Evolutionary conservation across 2,113 vertebrate genomes (phyloP).

Genomic region (Emydura subglobosa): DNA sequence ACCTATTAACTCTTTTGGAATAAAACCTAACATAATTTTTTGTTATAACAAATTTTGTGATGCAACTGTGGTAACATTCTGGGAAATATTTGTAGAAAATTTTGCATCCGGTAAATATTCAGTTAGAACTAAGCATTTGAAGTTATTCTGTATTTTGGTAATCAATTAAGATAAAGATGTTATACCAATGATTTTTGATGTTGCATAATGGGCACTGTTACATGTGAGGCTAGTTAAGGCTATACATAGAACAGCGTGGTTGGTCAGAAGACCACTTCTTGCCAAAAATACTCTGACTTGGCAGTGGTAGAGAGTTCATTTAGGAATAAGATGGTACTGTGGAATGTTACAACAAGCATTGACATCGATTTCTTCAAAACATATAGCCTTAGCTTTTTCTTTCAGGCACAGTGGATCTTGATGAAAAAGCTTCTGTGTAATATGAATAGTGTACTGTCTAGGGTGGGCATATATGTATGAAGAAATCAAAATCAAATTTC

Average conservation of each 20-base stretch:
- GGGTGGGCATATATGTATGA: background rate
- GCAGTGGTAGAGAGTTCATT: background rate
- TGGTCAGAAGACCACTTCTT: conserved; percentile 5
- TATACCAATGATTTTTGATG: fast-evolving
- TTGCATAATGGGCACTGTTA: fast-evolving
- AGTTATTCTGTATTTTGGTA: fast-evolving
- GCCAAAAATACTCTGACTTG: background rate
- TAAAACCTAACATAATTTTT: background rate
- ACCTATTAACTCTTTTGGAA: background rate
- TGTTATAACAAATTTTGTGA: background rate
- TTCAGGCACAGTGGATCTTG: background rate
- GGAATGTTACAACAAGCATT: background rate
- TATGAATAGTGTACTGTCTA: background rate
- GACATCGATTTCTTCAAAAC: background rate
- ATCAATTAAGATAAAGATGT: fast-evolving
- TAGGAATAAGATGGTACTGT: background rate
- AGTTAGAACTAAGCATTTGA: fast-evolving
- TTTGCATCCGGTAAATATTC: background rate
- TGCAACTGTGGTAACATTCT: no score
- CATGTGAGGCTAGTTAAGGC: fast-evolving
- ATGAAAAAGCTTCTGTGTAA: background rate
- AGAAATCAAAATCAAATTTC: background rate
- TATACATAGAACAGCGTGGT: background rate
- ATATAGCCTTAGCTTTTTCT: background rate
- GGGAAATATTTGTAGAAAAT: background rate